Evolutionary conservation across 2,797 vertebrate species (phyloP), one percentile per base, ranked within the genome.

Genomic region (Argentina silus): DNA sequence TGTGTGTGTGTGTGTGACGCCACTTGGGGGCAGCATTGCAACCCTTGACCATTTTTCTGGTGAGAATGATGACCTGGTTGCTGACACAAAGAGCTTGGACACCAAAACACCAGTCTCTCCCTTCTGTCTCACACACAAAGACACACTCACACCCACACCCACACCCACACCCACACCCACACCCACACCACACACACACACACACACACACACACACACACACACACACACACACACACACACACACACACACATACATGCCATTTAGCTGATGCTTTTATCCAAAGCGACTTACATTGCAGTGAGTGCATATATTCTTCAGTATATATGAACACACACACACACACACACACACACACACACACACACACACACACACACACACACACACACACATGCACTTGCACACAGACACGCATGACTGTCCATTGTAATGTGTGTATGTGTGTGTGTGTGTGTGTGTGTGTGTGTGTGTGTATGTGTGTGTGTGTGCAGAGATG

Each of bases 11-110:
- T 36, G 27, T 36, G 27, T 36, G 27, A 36, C 2, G 1, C 89
- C 90, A 88, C 85, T 73, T 61, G 90, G 83, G 74, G 87, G 89
- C 82, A 82, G 81, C 86, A 74, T 84, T 84, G 78, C 64, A 57
- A 19, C 55, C 21, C 27, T 36, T 36, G 27, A 36, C 27, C 27
- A 36, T 4, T 4, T 36, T 63, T 75, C 71, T 79, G 50, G 60
- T 80, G 71, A 78, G 55, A 47, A 62, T 7, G 36, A 75, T 69
- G 79, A 76, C 60, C 73, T 62, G 75, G 79, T 69, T 74, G 69
- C 76, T 83, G 81, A 85, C 76, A 86, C 72, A 86, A 85, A 86
- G 76, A 83, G 82, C 82, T 74, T 68, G 72, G 81, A 84, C 78
- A 86, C 76, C 75, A 75, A 76, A 73, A 65, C 48, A 78, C 71